A percentile compares a stretch with the other conserved stretches of the same genome.
phyloP scores from a whole-genome alignment of 30 jellyfish, hydroid and myxozoan species.

The Aurelia aurita complex sp. Pacific region DNA sequence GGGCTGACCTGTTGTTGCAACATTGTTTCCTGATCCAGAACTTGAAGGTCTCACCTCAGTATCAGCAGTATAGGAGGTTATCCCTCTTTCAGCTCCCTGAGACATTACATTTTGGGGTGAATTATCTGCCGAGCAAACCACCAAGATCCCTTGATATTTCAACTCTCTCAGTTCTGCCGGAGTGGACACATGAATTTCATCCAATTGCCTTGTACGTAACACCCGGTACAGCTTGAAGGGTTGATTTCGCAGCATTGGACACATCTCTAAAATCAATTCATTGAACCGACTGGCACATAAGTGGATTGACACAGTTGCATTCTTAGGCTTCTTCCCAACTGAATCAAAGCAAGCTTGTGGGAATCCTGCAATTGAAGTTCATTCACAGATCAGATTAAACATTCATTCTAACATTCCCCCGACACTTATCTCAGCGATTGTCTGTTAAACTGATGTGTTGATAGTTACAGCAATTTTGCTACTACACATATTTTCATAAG shows the following conservation, averaged over 20 bases:
- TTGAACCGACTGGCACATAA: background rate
- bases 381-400: too few species aligned
- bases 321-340: background rate
- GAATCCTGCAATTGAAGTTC: background rate
- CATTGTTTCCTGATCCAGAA: too few species aligned
- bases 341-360: conserved; percentile 4
- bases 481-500: too few species aligned
- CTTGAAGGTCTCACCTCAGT: background rate
- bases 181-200: background rate
- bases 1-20: background rate
- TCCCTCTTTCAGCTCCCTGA: background rate
- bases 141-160: background rate
- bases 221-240: background rate
- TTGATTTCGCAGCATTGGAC: background rate
- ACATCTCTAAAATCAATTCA: background rate
- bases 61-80: background rate
- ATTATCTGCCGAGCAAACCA: background rate
- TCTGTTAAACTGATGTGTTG: too few species aligned
- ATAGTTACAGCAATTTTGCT: too few species aligned
- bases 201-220: background rate
- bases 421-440: too few species aligned
- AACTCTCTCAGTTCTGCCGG: background rate
- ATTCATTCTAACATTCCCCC: too few species aligned
- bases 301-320: background rate
- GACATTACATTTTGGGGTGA: background rate